Conservation (phyloP, 2,113 vertebrate species). For the Acrocephalus arundinaceus region DNA sequence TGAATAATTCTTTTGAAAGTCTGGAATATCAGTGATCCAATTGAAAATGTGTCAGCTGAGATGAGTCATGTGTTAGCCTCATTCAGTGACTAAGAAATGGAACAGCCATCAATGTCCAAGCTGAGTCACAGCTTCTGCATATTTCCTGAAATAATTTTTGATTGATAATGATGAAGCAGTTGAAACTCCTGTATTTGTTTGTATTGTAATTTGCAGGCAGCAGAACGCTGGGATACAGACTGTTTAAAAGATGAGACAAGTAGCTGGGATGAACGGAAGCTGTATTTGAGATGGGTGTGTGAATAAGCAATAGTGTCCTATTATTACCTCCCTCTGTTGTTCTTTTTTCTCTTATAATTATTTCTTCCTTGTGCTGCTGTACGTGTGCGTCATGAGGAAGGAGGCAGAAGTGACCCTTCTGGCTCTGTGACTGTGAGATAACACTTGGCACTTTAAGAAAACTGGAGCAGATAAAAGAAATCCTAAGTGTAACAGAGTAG, state of each 20-base stretch:
- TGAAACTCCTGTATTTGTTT: slow-evolving; percentile 7
- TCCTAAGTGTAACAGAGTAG: not conserved
- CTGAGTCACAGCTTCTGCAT: slow-evolving; percentile 55
- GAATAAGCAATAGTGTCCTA: not conserved
- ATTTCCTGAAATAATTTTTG: slow-evolving; percentile 30
- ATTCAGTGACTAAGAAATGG: slow-evolving; percentile 59
- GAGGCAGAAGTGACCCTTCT: slow-evolving; percentile 8
- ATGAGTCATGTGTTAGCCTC: slow-evolving; percentile 65
- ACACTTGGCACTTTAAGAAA: not conserved
- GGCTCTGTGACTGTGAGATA: slow-evolving; percentile 14
- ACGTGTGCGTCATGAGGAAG: not conserved
- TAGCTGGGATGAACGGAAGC: not conserved
- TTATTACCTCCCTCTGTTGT: not conserved
- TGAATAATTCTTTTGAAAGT: slow-evolving; percentile 43
- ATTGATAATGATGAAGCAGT: slow-evolving; percentile 3
- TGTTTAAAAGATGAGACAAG: not conserved
- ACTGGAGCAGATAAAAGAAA: not conserved
- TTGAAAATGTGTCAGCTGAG: slow-evolving; percentile 49
- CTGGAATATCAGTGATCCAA: slow-evolving; percentile 54
- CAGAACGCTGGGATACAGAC: not conserved
- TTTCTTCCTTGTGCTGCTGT: not conserved
- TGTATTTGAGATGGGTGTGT: not conserved
- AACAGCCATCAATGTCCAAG: slow-evolving; percentile 34
- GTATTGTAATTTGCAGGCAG: not conserved
- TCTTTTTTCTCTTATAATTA: not conserved